Base-by-base conservation (phyloP, 2,113 vertebrate genomes). In the Stegastes partitus region DNA sequence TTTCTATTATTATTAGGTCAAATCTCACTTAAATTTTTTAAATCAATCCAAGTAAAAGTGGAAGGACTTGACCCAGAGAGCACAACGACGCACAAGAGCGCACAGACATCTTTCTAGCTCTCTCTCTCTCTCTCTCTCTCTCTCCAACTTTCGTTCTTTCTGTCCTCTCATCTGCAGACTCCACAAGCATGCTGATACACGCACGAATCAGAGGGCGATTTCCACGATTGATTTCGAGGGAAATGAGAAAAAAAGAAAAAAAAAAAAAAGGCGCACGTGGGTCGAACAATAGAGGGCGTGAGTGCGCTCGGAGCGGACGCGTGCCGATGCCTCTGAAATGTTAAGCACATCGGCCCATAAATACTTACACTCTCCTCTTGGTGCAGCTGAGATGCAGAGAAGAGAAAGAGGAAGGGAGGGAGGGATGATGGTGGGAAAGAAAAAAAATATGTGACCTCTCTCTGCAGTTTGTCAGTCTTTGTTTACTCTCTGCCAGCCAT, bases 221-320 rank as follows among this genome's bases (percentile, higher is more conserved):
- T 55, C 42, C 26, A 21, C 31, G 45, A 84, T 74, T 82, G 79
- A 84, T 88, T 85, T 77, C 44, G 59, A 84, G 56, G 78, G 51
- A 78, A 85, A 83, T 63, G 31, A 9, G 2, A 2, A 34, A 34
- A 5, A 28, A 28, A 5, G 5, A 28, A 5, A 28, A 28, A 5
- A 19, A 49, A 9, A 49, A 19, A 5, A 66, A 85, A 89, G 65
- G 67, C 77, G 18, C 72, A 61, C 50, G 39, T 61, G 47, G 79
- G 67, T 83, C 77, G 61, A 77, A 83, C 90, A 76, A 91, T 87
- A 91, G 88, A 88, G 89, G 87, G 92, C 84, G 92, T 78, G 83
- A 59, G 83, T 76, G 87, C 68, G 68, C 88, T 63, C 16, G 62
- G 54, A 68, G 75, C 61, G n/a, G 59, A 44, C 86, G 74, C 88